Evolutionary conservation across 2,113 vertebrate genomes (phyloP).

Genomic region (Kryptolebias marmoratus): DNA sequence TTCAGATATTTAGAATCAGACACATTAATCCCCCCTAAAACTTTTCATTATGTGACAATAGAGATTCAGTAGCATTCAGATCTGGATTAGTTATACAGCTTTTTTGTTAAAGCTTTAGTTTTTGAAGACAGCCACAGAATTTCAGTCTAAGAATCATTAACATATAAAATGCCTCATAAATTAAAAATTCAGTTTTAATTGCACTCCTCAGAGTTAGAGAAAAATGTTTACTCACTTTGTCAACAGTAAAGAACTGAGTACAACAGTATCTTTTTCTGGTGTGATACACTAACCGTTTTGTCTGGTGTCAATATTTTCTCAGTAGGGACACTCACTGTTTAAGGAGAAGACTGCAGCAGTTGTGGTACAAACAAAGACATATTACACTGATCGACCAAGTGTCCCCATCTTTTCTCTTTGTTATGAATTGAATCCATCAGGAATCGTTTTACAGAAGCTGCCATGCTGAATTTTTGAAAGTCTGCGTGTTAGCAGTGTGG

Average conservation of each 20-base stretch:
- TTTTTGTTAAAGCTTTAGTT: not conserved
- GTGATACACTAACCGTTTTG: too few species aligned
- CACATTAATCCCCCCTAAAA: conserved; percentile 49
- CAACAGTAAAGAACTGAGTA: not conserved
- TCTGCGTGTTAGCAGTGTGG: too few species aligned
- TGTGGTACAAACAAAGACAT: too few species aligned
- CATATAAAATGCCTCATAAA: not conserved
- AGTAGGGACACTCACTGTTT: too few species aligned
- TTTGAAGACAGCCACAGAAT: not conserved
- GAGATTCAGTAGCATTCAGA: conserved; percentile 32
- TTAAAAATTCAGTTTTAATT: not conserved
- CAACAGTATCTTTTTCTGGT: too few species aligned
- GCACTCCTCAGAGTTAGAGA: not conserved
- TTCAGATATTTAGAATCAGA: conserved; percentile 57
- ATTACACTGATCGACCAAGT: too few species aligned
- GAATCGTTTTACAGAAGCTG: too few species aligned
- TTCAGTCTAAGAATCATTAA: not conserved
- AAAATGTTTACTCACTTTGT: not conserved
- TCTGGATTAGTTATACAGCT: conserved; percentile 25
- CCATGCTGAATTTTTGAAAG: too few species aligned
- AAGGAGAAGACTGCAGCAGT: too few species aligned
- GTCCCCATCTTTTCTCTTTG: too few species aligned
- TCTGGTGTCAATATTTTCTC: too few species aligned
- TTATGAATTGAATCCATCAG: too few species aligned
- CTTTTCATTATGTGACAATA: conserved; percentile 35